phyloP scores from a whole-genome alignment of 2,888 invertebrate species.

The Micoletzkya japonica region DNA sequence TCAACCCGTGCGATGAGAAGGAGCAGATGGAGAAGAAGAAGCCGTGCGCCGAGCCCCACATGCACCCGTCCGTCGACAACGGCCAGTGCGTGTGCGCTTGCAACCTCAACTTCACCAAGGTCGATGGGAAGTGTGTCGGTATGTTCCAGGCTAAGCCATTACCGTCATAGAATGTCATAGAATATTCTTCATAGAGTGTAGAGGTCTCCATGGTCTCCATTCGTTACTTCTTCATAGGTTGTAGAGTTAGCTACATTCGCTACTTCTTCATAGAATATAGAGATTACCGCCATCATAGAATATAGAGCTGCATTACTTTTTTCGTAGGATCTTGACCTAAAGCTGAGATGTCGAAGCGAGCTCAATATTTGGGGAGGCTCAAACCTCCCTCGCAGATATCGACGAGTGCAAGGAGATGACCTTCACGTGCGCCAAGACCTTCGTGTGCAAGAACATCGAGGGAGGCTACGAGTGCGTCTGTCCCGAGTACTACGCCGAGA shows the following conservation, averaged over 20 bases:
- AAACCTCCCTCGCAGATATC: conserved; percentile 72
- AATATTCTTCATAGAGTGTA: too few relatives aligned
- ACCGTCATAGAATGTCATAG: too few relatives aligned
- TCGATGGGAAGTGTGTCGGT: background rate
- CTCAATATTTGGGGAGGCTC: background rate
- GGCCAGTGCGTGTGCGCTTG: conserved; percentile 18
- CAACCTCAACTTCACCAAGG: background rate
- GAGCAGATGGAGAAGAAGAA: background rate
- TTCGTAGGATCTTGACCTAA: too few relatives aligned
- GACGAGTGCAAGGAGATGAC: conserved; percentile 77
- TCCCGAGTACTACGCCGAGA: conserved; percentile 80
- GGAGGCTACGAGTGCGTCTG: conserved; percentile 93
- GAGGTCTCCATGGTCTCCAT: background rate
- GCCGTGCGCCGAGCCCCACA: conserved; percentile 6
- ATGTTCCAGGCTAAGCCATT: background rate
- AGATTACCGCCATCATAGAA: too few relatives aligned
- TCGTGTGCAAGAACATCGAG: conserved; percentile 88
- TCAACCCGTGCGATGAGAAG: conserved; percentile 19
- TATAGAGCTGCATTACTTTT: too few relatives aligned
- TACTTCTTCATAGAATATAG: background rate
- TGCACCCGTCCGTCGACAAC: background rate
- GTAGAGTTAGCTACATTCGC: background rate
- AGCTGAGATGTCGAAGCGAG: too few relatives aligned
- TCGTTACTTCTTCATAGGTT: background rate
- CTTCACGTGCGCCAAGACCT: conserved; percentile 75